phyloP scores from a whole-genome alignment of 2,113 vertebrate genomes.

The Mesoclemmys tuberculata region DNA sequence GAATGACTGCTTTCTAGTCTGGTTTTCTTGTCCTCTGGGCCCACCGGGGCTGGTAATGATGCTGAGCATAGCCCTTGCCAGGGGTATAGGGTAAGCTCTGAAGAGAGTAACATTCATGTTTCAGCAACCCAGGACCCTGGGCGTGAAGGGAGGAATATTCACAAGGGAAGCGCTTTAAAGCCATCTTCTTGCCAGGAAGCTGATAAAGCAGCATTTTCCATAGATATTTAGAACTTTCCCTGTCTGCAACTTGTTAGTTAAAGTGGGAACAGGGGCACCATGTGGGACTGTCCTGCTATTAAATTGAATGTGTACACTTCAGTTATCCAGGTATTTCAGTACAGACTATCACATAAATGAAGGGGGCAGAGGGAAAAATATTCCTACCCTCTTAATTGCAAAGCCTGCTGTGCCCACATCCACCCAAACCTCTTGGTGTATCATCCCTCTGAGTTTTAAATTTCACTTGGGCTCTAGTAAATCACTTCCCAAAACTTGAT shows the following conservation, averaged over 20 bases:
- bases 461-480: slow-evolving; percentile 7
- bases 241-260: background rate
- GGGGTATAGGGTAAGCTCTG: background rate
- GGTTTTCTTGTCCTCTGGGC: background rate
- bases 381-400: background rate
- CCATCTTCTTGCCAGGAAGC: background rate
- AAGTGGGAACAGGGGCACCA: background rate
- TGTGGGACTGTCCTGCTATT: background rate
- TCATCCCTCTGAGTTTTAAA: slow-evolving; percentile 5
- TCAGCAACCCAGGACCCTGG: rapidly evolving
- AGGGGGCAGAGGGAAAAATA: background rate
- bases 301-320: background rate
- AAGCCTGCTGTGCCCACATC: background rate
- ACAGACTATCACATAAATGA: background rate
- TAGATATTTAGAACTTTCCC: rapidly evolving
- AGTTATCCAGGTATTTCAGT: background rate
- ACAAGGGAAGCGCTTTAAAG: background rate
- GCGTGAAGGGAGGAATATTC: background rate
- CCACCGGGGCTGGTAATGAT: background rate
- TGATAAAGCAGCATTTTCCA: background rate
- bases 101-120: background rate
- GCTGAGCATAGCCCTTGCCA: background rate
- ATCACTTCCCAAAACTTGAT: slow-evolving; percentile 37
- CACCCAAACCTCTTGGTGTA: background rate
- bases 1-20: background rate